Conservation (phyloP, 2,797 vertebrate species). For the Eospalax fontanierii region DNA sequence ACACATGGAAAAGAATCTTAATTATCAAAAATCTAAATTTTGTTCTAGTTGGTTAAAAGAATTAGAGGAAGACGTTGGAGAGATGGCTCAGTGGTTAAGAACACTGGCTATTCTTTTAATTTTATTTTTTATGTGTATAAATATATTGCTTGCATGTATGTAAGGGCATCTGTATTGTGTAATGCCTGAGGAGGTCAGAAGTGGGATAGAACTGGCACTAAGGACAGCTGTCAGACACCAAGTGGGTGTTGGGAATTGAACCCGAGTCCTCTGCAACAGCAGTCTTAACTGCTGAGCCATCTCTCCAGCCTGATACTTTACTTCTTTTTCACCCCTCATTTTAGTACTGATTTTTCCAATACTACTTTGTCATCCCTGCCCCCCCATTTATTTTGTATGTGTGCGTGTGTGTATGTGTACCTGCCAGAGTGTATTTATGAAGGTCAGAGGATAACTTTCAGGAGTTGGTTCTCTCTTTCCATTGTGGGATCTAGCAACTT, state of each 20-base stretch:
- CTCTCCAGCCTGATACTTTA: not conserved
- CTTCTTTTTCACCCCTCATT: not conserved
- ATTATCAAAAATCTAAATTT: conserved; percentile 29
- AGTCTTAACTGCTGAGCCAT: not conserved
- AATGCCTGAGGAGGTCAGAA: not conserved
- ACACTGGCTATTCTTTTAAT: not conserved
- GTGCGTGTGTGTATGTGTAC: too few relatives aligned
- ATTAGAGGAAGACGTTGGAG: not conserved
- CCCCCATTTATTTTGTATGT: not conserved
- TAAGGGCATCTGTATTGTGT: too few relatives aligned
- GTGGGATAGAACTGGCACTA: not conserved
- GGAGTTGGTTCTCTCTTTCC: not conserved
- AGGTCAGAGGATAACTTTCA: not conserved
- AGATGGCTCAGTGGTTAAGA: not conserved
- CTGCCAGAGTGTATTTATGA: not conserved
- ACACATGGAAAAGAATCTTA: not conserved
- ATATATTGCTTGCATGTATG: too few relatives aligned
- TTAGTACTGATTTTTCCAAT: not conserved
- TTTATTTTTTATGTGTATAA: too few relatives aligned
- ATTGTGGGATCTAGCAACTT: not conserved
- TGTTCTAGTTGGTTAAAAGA: not conserved
- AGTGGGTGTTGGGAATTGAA: not conserved
- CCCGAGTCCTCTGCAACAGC: not conserved
- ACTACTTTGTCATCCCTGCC: not conserved
- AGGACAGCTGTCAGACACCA: not conserved